Evolutionary conservation across 2,113 vertebrate species (phyloP), one percentile per base, ranked within the genome.

Genomic region (Gracilinanus agilis): DNA sequence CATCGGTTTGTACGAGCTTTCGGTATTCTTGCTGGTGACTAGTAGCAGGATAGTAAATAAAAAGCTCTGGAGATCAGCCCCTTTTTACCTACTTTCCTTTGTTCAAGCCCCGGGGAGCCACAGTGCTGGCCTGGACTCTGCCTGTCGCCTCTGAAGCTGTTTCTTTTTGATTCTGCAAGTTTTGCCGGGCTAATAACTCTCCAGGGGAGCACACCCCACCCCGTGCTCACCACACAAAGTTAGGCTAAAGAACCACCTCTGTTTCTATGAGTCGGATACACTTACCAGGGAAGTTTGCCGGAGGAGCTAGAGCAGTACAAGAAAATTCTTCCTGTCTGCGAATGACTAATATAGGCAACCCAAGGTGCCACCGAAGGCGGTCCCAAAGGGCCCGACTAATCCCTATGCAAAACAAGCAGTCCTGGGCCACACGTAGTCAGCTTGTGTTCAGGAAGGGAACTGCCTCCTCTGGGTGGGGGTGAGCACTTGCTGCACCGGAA

Each of bases 251-350:
- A 90, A 97, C 53, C 40, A 75, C 0, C 44, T 0, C 44, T 90
- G 58, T 53, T 95, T 97, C 95, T 88, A 97, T 44, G 94, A 96
- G 93, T 83, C 92, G 88, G 0, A 94, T 34, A 44, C 95, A 98
- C 98, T 99, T 98, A 99, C 98, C 98, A 91, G 96, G 95, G 97
- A 96, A 96, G 92, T 97, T 97, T 97, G 96, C 97, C 94, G 90
- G 97, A 97, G 95, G 55, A 97, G 98, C 97, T 97, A 96, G 97
- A 83, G 95, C 93, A 98, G 98, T 95, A 90, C 98, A 99, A 99
- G 99, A 99, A 99, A 99, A 98, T 98, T 98, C 98, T 99, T 98
- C 98, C 96, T 97, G 98, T 98, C 97, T 98, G 98, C 97, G 97
- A 94, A 96, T 94, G 11, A 97, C 98, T 99, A 99, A 98, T 99